Base-by-base conservation (phyloP, 2,113 vertebrate genomes). In the Porphyrio hochstetteri region DNA sequence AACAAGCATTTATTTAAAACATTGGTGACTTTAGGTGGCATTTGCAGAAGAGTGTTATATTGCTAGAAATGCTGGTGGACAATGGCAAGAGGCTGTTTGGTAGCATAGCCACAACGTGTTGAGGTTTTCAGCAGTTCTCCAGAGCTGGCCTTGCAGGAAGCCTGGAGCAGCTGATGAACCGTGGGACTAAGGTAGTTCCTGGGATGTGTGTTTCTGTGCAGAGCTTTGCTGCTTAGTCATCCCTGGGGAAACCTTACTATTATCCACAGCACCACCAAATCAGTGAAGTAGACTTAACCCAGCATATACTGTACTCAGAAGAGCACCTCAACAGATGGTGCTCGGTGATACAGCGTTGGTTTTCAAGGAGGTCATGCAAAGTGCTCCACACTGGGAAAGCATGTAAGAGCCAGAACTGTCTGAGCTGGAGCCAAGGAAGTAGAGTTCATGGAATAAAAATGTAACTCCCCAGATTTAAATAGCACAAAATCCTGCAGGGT, bases 381-480 rank as follows among this genome's bases (percentile, higher is more conserved):
- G 81, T 44, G 19, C 33, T 94, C 60, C 5, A 8, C 8, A 0
- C n/a, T 56, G 77, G 77, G 56, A 29, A 60, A 70, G 40, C 72
- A 13, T 0, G 0, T 2, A 7, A 46, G 21, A 92, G 81, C 83
- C 64, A 84, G 56, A 52, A 15, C 36, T 60, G 44, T 3, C 57
- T 79, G 84, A 77, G 19, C 67, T 91, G 70, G 18, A 90, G 78
- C 86, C 81, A 92, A 35, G 35, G 19, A 56, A 76, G 36, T 4
- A 11, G 44, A 69, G 78, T 57, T 93, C 87, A 76, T 56, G 70
- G 88, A 63, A 63, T 40, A 70, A 92, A 95, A 84, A 56, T 40
- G 69, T 48, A 68, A 5, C 64, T 95, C 82, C 70, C 57, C 17
- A 7, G 84, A 21, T 55, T 36, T 42, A 82, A 77, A 86, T 13